Base-by-base conservation (phyloP, 1,140 invertebrate species). In the Parasteatoda tepidariorum region DNA sequence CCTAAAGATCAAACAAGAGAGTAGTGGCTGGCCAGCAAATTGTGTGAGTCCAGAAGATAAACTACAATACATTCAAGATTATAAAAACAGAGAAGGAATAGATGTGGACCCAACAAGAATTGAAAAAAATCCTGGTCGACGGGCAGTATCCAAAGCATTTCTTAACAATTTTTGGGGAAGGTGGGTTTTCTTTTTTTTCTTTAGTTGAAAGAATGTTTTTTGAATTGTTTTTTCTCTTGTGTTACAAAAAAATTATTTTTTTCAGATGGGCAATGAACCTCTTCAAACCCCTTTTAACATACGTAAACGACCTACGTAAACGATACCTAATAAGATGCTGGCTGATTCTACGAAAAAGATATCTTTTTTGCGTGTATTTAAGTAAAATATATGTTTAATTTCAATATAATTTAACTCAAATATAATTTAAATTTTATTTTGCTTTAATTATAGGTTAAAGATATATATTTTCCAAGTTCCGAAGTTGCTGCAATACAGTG, bases 1-100 rank as follows among this genome's bases (percentile, higher is more conserved):
- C 41, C 41, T 70, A 38, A 70, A 70, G 28, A 70, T 70, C 7
- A 70, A 70, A 38, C 66, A 70, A 34, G 66, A 70, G 26, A 70
- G 66, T 11, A 70, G 33, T 70, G 66, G 33, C 11, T 48, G 31
- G 34, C 66, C 31, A 15, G 22, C n/a, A n/a, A n/a, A n/a, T n/a
- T n/a, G n/a, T n/a, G n/a, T n/a, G n/a, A n/a, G n/a, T n/a, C n/a
- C n/a, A 22, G 66, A 38, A 41, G 15, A 38, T 18, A 13, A 22
- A 48, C 4, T 13, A 41, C 7, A 70, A 4, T 70, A 70, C 26
- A 48, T 70, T 24, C 66, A 24, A 4, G 15, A 70, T 13, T 70
- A 70, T 70, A 4, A n/a, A 13, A n/a, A 41, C 9, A 38, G 28
- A 48, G 66, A 70, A 48, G 33, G 38, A 38, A 24, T 70, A 26